Evolutionary conservation across 2,797 vertebrate genomes (phyloP), one percentile per base, ranked within the genome.

Genomic region (Chelonia mydas): DNA sequence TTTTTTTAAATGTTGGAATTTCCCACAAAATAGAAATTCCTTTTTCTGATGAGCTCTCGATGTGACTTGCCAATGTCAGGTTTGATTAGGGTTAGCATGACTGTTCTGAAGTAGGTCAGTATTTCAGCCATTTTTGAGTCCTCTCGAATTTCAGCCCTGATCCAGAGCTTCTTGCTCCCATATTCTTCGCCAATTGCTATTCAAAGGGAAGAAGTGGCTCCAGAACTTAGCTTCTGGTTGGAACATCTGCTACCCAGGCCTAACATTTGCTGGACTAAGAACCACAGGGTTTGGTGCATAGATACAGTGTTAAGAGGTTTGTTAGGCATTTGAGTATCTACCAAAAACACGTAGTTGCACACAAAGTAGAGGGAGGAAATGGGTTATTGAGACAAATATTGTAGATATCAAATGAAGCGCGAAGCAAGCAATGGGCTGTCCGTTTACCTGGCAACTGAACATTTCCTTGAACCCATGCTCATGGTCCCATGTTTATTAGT

Each of bases 401-500:
- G 72, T 74, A 74, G 72, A 45, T 25, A 31, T 15, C 27, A 77
- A 77, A 49, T 77, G 45, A 77, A 77, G 45, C 10, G 7, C 49
- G 25, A 77, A 47, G 74, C 45, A 49, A 49, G 45, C 27, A 77
- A 17, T 7, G n/a, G 65, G 65, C n/a, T 72, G 21, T 23, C 19
- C 11, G 13, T 21, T 72, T 23, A 65, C 25, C n/a, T 45, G 27
- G 33, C 61, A 51, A 51, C 13, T 37, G n/a, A 41, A n/a, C 28
- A 17, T 16, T 51, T 50, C 47, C 47, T 33, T 49, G 45, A 28
- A 49, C 19, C 27, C 53, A 31, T 4, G 6, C 37, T 25, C 55
- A 9, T 33, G 23, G 31, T 31, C 21, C 1, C 2, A 37, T 72
- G 86, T 92, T 94, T 91, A 92, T 96, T 91, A 92, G 96, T 94